Percentiles rank a stretch among this genome's conserved stretches.
Evolutionary conservation across 2,888 invertebrate species (phyloP).

Genomic region (Lithophane leautieri): DNA sequence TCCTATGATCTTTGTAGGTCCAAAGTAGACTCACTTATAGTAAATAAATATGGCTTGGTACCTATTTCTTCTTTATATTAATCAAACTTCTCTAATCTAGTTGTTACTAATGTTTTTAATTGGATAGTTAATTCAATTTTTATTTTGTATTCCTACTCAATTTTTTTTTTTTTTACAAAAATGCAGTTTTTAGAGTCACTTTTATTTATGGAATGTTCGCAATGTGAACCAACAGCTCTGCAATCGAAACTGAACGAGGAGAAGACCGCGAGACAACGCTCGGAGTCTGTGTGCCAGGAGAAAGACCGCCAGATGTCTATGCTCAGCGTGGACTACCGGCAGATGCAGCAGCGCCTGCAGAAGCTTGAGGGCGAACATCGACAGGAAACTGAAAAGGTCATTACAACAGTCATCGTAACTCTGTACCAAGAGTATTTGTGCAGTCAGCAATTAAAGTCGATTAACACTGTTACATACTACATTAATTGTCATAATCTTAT

Average conservation of each 20-base stretch:
- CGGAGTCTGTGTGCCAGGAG: conserved; percentile 96
- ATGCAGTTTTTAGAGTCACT: conserved; percentile 13
- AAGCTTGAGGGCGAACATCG: conserved; percentile 97
- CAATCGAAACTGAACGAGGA: conserved; percentile 98
- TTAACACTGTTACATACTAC: not conserved
- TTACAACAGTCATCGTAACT: not conserved
- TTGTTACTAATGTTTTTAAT: conserved; percentile 18
- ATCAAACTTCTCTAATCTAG: conserved; percentile 12
- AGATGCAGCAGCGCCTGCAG: conserved; percentile 96
- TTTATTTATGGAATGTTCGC: conserved; percentile 41
- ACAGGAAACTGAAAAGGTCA: conserved; percentile 95
- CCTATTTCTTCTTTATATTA: conserved; percentile 28
- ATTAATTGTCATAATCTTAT: not conserved
- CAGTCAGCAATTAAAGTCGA: conserved; percentile 6
- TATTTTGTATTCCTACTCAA: not conserved
- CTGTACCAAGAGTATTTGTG: not conserved
- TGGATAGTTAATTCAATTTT: not conserved
- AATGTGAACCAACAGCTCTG: conserved; percentile 91
- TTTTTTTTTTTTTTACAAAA: not conserved
- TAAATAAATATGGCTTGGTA: conserved; percentile 42
- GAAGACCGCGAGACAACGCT: conserved; percentile 95
- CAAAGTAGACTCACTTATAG: conserved; percentile 56
- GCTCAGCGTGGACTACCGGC: conserved; percentile 98
- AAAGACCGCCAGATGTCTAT: conserved; percentile 98
- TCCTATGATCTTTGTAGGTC: conserved; percentile 58